Conservation (phyloP, 2,113 vertebrate species). For the Gavia stellata region DNA sequence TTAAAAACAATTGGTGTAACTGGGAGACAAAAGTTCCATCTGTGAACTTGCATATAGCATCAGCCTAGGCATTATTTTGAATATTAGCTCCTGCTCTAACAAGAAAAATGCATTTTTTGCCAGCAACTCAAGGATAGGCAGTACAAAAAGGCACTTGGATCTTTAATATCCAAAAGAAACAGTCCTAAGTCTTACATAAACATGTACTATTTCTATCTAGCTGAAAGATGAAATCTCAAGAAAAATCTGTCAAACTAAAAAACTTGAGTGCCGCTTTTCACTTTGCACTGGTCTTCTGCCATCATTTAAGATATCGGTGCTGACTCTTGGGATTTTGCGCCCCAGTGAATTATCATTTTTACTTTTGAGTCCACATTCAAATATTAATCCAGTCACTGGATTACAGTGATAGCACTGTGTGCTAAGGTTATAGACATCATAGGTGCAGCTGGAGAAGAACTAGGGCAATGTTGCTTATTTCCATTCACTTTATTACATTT, state of each 20-base stretch:
- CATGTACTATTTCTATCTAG: background rate
- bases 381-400: background rate
- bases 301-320: accelerated
- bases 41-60: background rate
- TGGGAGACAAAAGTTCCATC: background rate
- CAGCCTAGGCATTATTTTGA: background rate
- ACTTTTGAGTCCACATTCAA: background rate
- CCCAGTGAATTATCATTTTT: background rate
- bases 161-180: background rate
- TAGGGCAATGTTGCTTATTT: background rate
- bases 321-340: background rate
- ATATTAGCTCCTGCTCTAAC: background rate
- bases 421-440: background rate
- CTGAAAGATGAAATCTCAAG: background rate
- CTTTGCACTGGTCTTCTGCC: background rate
- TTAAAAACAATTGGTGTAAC: background rate
- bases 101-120: background rate
- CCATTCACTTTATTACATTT: background rate
- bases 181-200: background rate
- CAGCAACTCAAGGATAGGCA: background rate
- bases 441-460: background rate
- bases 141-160: background rate
- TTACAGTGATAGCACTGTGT: background rate
- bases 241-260: background rate
- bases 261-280: background rate